Conservation (phyloP, 2,888 invertebrate species). For the Lycocerus yunnanus region DNA sequence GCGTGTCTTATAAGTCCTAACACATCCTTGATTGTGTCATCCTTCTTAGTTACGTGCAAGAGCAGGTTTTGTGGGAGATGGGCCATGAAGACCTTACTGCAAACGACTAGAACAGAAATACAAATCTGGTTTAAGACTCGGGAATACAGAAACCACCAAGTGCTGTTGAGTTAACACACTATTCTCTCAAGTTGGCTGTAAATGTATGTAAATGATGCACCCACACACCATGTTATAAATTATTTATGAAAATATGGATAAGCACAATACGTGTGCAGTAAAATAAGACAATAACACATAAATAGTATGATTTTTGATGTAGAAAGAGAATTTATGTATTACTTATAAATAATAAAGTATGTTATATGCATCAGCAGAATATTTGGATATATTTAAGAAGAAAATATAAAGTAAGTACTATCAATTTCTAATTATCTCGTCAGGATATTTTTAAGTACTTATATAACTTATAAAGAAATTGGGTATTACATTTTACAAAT, state of each 20-base stretch:
- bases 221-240: constrained; percentile 22
- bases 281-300: neutral
- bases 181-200: constrained; percentile 25
- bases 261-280: neutral
- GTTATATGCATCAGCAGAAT: neutral
- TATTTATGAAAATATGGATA: constrained; percentile 27
- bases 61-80: constrained; percentile 11
- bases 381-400: too few relatives aligned
- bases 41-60: constrained; percentile 24
- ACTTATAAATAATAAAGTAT: neutral
- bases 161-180: constrained; percentile 26
- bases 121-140: constrained; percentile 31
- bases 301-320: neutral
- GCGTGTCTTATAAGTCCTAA: constrained; percentile 9
- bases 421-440: neutral
- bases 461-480: neutral
- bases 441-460: neutral
- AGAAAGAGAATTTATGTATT: neutral
- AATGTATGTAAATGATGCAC: constrained; percentile 29
- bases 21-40: constrained; percentile 19
- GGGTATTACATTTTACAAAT: neutral
- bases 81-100: constrained; percentile 22
- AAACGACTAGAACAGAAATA: constrained; percentile 23
- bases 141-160: constrained; percentile 24
- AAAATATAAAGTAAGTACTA: neutral